Conservation (phyloP, 2,113 vertebrate species). For the Monopterus albus region DNA sequence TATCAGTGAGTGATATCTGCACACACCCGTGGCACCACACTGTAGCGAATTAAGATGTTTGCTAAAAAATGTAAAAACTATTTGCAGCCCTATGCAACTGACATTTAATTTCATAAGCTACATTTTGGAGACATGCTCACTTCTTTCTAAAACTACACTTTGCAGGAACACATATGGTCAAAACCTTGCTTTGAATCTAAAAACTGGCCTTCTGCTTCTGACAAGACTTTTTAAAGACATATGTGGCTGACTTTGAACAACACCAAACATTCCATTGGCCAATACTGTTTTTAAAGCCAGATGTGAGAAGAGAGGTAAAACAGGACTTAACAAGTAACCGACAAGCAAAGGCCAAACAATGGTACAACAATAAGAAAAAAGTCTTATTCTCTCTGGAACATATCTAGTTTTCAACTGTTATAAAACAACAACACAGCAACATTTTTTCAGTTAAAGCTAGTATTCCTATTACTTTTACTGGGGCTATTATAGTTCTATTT, state of each 20-base stretch:
- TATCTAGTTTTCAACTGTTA: slow-evolving; percentile 38
- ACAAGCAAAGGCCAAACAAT: no score
- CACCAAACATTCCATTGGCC: neutral
- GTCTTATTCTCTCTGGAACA: no score
- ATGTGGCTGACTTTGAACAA: neutral
- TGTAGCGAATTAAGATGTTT: neutral
- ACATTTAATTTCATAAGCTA: neutral
- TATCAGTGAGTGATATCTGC: neutral
- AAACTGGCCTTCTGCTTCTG: neutral
- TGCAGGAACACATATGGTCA: neutral
- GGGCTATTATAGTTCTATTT: slow-evolving; percentile 35
- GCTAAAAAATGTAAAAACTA: neutral
- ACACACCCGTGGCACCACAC: neutral
- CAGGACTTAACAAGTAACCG: neutral
- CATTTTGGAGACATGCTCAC: neutral
- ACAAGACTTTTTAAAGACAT: neutral
- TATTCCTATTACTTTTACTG: slow-evolving; percentile 41
- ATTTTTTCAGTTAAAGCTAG: slow-evolving; percentile 16
- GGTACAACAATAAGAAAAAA: no score
- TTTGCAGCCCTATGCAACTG: neutral
- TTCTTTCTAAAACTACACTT: neutral
- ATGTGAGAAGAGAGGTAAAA: neutral
- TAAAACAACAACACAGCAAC: slow-evolving; percentile 20
- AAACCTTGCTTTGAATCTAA: neutral
- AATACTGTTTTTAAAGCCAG: slow-evolving; percentile 1